phyloP scores from a whole-genome alignment of 2,888 invertebrate species.

The Lampropteryx suffumata region DNA sequence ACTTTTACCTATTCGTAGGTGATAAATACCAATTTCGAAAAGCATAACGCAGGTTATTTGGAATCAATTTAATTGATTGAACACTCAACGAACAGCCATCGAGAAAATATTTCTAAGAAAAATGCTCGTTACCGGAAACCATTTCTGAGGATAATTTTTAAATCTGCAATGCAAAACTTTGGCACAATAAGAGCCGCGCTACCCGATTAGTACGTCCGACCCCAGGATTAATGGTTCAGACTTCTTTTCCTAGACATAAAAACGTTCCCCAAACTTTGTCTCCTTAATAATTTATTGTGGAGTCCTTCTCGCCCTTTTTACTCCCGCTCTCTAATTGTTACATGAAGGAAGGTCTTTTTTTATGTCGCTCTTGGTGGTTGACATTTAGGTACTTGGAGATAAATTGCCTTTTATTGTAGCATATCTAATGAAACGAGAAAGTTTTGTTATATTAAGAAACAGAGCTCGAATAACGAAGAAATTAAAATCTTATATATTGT shows the following conservation, averaged over 20 bases:
- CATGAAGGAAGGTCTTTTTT: slow-evolving; percentile 52
- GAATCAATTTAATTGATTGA: too few relatives aligned
- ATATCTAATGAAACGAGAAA: slow-evolving; percentile 26
- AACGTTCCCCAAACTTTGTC: slow-evolving; percentile 57
- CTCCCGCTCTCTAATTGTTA: slow-evolving; percentile 58
- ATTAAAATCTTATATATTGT: too few relatives aligned
- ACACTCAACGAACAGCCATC: too few relatives aligned
- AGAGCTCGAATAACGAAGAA: too few relatives aligned
- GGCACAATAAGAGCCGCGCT: slow-evolving; percentile 50
- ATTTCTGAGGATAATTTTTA: slow-evolving; percentile 41
- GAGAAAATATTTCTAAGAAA: too few relatives aligned
- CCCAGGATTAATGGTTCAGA: slow-evolving; percentile 49
- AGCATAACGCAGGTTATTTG: too few relatives aligned
- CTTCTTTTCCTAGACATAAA: slow-evolving; percentile 47
- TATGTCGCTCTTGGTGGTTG: slow-evolving; percentile 51
- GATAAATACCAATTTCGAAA: too few relatives aligned
- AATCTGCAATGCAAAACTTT: slow-evolving; percentile 48
- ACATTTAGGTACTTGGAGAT: slow-evolving; percentile 46
- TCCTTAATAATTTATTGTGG: slow-evolving; percentile 63
- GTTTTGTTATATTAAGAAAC: slow-evolving; percentile 8
- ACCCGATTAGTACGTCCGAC: slow-evolving; percentile 51
- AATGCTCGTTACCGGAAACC: too few relatives aligned
- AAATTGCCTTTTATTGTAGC: slow-evolving; percentile 34
- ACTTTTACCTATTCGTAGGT: too few relatives aligned
- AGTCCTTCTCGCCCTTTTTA: slow-evolving; percentile 48